These are phyloP conservation scores for Argynnis bischoffii DNA, from an alignment of 2,888 invertebrate species.

Conservation along the genomic window DNA sequence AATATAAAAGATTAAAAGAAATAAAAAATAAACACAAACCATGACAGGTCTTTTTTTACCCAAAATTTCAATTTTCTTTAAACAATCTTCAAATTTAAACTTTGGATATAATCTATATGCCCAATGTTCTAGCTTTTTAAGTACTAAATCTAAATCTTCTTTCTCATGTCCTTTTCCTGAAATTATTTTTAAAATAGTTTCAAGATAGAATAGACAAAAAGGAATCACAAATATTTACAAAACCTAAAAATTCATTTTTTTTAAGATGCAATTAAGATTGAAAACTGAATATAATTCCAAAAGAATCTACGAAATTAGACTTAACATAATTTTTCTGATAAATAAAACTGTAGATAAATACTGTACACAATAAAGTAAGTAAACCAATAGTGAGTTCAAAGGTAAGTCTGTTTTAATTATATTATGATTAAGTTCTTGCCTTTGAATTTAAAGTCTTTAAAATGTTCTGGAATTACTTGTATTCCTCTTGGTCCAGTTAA, in stretches of 20 bases:
- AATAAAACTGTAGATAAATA: no score
- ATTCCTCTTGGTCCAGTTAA: conserved; percentile 91
- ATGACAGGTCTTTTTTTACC: conserved; percentile 91
- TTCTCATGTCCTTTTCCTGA: conserved; percentile 89
- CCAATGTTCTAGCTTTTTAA: conserved; percentile 96
- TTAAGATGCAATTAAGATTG: no score
- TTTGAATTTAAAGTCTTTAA: conserved; percentile 90
- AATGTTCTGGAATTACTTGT: conserved; percentile 89
- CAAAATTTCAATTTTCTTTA: conserved; percentile 87
- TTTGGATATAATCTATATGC: conserved; percentile 95
- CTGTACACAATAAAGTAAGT: no score
- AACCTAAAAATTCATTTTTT: no score
- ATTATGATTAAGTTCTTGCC: conserved; percentile 63
- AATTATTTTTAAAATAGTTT: background rate
- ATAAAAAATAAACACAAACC: conserved; percentile 66
- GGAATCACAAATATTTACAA: no score
- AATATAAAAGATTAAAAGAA: background rate
- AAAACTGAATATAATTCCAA: no score
- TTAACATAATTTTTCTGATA: background rate
- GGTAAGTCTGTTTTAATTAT: background rate
- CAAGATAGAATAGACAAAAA: no score
- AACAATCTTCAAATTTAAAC: conserved; percentile 92
- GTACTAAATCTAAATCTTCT: conserved; percentile 89
- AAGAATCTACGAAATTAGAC: background rate
- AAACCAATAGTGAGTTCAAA: no score